Conservation (phyloP, 2,797 vertebrate genomes). For the Aselliscus stoliczkanus region DNA sequence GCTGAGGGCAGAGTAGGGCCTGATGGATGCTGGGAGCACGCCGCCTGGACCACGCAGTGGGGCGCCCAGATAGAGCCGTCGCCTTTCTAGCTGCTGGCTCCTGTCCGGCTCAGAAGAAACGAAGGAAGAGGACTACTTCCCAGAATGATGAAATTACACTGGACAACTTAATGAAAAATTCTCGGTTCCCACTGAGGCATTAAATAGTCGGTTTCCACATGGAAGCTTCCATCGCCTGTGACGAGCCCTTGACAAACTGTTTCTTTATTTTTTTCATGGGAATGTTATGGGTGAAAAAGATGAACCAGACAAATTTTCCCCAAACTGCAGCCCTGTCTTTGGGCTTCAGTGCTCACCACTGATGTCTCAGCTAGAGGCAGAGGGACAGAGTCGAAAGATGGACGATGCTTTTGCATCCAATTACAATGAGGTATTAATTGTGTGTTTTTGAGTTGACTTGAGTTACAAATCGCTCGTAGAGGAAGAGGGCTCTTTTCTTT, state of each 20-base stretch:
- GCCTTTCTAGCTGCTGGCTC: neutral
- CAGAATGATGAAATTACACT: constrained; percentile 66
- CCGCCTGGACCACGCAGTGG: rapidly evolving
- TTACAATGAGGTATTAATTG: neutral
- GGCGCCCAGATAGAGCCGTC: rapidly evolving
- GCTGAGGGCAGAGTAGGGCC: rapidly evolving
- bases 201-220: constrained; percentile 73
- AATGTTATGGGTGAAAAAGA: constrained; percentile 46
- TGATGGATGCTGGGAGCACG: rapidly evolving
- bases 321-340: rapidly evolving
- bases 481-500: neutral
- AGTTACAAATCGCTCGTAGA: rapidly evolving
- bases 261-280: constrained; percentile 46
- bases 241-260: constrained; percentile 62
- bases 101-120: neutral
- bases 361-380: rapidly evolving
- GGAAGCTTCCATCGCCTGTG: constrained; percentile 60
- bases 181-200: constrained; percentile 54
- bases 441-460: neutral
- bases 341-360: neutral
- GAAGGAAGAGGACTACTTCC: neutral
- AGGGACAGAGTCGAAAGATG: neutral
- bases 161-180: constrained; percentile 74
- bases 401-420: neutral
- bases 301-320: neutral